Base-by-base conservation (phyloP, 1,140 invertebrate species). In the Leptinotarsa defecta region DNA sequence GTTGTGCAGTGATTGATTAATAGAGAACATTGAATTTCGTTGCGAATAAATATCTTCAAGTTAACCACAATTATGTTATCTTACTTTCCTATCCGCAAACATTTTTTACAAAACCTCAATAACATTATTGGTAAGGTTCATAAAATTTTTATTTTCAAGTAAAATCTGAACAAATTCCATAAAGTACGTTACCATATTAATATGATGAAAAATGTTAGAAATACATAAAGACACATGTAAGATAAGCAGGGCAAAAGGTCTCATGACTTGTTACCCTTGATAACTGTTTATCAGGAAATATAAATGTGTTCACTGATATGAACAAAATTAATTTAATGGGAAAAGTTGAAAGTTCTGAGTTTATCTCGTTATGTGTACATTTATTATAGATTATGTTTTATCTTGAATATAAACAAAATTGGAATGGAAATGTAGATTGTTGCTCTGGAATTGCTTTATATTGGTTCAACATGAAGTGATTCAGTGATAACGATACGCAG, bases 221-320 rank as follows among this genome's bases (percentile, higher is more conserved):
- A 57, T 19, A 17, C n/a, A 4, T 17, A 57, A 19, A 57, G 52
- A n/a, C 52, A 19, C 52, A 57, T 57, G 17, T 17, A 19, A 57
- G 52, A 57, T 57, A 57, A 5, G 15, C 52, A 57, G 52, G 52
- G n/a, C 52, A 57, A 5, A 57, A 57, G 52, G 52, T 57, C 52
- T 57, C n/a, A 19, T 3, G 34, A 43, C 34, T 43, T 43, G 6
- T 43, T 43, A 57, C 52, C 52, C 52, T 57, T 57, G 52, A 57
- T 57, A 57, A 17, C 52, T n/a, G 15, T 57, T 57, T 57, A 57
- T 57, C 52, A 57, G n/a, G 52, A 57, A n/a, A 57, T 57, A 57
- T 57, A 57, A 57, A 57, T 57, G 52, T 57, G 52, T 57, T 57
- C n/a, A 57, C 52, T 57, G 52, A 57, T 57, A 57, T 57, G 52